Evolutionary conservation across 2,888 invertebrate genomes (phyloP).

Genomic region (Nemoura dubitans): DNA sequence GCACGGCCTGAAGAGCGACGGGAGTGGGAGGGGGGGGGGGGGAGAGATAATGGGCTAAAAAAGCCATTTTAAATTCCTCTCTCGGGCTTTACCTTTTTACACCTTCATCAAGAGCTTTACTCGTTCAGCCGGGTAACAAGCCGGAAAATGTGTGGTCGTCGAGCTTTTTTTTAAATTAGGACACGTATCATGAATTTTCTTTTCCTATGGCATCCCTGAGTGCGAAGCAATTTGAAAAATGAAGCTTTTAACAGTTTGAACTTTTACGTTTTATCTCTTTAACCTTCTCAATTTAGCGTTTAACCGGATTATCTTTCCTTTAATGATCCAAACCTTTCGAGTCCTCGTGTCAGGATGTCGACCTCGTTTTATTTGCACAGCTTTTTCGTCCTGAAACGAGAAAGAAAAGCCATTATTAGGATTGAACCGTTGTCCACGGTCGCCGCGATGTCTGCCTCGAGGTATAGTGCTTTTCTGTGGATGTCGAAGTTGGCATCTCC

Average conservation of each 20-base stretch:
- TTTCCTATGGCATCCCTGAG: background rate
- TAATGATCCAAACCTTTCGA: background rate
- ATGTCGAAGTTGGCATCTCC: no score
- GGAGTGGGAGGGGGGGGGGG: background rate
- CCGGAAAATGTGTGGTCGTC: constrained; percentile 13
- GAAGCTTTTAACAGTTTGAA: constrained; percentile 27
- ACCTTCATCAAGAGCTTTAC: constrained; percentile 42
- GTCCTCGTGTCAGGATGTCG: background rate
- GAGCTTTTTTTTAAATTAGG: constrained; percentile 16
- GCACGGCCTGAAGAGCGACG: background rate
- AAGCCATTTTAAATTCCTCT: constrained; percentile 42
- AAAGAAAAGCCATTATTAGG: background rate
- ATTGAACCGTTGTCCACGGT: background rate
- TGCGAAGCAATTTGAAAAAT: background rate
- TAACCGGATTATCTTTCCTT: background rate
- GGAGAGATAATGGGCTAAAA: constrained; percentile 40
- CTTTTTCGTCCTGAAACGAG: background rate
- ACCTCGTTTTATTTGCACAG: background rate
- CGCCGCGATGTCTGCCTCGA: no score
- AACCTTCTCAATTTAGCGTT: constrained; percentile 7
- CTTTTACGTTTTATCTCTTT: constrained; percentile 20
- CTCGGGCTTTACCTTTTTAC: constrained; percentile 39
- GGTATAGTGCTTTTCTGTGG: no score
- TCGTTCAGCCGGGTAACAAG: constrained; percentile 28
- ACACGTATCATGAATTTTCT: constrained; percentile 10